Evolutionary conservation across 2,113 vertebrate species (phyloP).

Genomic region (Bagarius yarrelli): DNA sequence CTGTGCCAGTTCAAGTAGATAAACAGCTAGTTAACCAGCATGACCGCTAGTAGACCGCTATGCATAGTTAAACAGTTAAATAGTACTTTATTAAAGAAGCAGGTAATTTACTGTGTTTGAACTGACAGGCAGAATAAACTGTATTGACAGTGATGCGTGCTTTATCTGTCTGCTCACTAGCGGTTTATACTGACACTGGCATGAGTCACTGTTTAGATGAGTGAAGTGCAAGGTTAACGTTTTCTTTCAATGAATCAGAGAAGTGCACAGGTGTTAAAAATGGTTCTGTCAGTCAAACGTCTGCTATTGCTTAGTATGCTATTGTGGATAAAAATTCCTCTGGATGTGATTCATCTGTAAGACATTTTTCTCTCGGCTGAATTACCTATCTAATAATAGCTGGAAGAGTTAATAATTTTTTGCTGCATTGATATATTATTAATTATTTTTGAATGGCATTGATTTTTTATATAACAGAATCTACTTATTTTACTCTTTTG

Average conservation of each 20-base stretch:
- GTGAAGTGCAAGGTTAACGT: neutral
- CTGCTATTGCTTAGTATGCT: neutral
- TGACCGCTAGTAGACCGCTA: neutral
- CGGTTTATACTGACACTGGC: neutral
- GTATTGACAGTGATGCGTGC: neutral
- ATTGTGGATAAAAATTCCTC: neutral
- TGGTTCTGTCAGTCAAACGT: conserved; percentile 2
- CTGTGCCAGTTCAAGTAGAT: neutral
- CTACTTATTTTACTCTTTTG: neutral
- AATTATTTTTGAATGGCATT: neutral
- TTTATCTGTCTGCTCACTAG: neutral
- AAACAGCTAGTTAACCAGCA: neutral
- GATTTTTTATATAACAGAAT: neutral
- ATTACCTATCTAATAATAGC: no score
- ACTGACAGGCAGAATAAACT: neutral
- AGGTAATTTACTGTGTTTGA: neutral
- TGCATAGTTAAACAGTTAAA: neutral
- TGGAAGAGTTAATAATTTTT: neutral
- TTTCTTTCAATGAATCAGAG: neutral
- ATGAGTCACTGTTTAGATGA: neutral
- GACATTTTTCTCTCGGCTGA: neutral
- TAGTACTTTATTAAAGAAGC: neutral
- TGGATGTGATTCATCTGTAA: neutral
- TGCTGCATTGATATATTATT: neutral
- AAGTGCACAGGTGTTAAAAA: neutral